A percentile compares a stretch with the other conserved stretches of the same genome.
Evolutionary conservation across 2,113 vertebrate genomes (phyloP).

Genomic region (Ceyx margarethae): DNA sequence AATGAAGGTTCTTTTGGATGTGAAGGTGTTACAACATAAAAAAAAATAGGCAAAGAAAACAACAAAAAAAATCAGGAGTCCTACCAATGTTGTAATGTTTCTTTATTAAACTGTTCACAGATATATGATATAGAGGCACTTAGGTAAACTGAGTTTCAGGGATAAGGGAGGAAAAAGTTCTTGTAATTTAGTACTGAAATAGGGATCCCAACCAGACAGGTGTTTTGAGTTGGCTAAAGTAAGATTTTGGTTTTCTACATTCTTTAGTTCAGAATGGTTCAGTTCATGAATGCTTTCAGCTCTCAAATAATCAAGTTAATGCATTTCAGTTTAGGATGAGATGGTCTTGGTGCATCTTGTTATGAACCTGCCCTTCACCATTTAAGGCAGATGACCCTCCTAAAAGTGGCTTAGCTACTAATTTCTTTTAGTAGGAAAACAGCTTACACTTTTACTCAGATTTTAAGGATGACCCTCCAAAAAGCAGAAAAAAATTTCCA

Average conservation of each 20-base stretch:
- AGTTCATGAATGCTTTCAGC: neutral
- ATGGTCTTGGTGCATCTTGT: neutral
- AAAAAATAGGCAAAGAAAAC: neutral
- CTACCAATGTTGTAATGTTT: neutral
- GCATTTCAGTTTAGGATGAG: neutral
- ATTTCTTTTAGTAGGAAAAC: neutral
- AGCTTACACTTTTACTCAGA: neutral
- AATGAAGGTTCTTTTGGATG: neutral
- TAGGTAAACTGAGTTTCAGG: neutral
- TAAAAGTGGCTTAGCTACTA: neutral
- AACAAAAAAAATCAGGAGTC: neutral
- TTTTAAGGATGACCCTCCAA: neutral
- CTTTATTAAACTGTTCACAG: neutral
- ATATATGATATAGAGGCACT: neutral
- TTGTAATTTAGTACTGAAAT: neutral
- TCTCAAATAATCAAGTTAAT: neutral
- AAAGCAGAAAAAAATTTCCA: neutral
- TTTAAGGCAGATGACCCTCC: neutral
- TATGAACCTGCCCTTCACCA: neutral
- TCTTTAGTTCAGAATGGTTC: neutral
- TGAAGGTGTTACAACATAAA: neutral
- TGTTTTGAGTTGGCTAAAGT: neutral
- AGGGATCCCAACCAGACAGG: neutral
- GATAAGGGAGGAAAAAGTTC: neutral
- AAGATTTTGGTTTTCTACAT: neutral